Evolutionary conservation across 2,888 invertebrate species (phyloP), one percentile per base, ranked within the genome.

Genomic region (Pseudeuparius sepicola): DNA sequence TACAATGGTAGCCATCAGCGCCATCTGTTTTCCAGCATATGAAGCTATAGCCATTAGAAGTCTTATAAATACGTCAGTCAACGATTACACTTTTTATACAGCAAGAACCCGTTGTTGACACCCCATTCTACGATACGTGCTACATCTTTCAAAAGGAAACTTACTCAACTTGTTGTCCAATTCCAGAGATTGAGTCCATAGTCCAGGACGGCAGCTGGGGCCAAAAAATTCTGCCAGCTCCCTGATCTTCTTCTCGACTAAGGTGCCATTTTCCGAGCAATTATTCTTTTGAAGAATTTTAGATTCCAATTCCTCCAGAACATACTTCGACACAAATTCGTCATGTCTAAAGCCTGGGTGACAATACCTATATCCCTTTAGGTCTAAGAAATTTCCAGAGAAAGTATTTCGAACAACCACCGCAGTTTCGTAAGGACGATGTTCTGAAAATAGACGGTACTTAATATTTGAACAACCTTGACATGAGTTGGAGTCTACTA

Each of bases 161-260:
- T 69, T 60, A 81, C 81, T 78, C 7, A 79, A 63, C 30, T 54
- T 47, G 7, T 56, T 53, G 49, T 79, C 74, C 1, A 71, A 57
- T 0, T 63, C 56, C 0, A 47, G 41, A 41, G 76, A 72, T 12
- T 64, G 50, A 3, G 72, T 69, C 81, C 81, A 82, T 1, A 60
- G 53, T 1, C 85, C 85, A 4, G 85, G 85, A 30, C 82, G 67
- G 60, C 86, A 87, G 40, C 75, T 76, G 1, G 66, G 62, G 1
- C 69, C 67, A 64, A 86, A 85, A 65, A 76, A 80, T 1, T 57
- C 51, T 30, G 64, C 66, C 1, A 83, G 63, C 2, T 71, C 68
- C 24, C 68, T 64, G 13, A 77, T 65, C 42, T 82, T 78, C 45
- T 79, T 55, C 53, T 78, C 59, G 1, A 68, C 66, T 5, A 70